Evolutionary conservation across 2,797 vertebrate genomes (phyloP).

Genomic region (Onychomys leucogaster): DNA sequence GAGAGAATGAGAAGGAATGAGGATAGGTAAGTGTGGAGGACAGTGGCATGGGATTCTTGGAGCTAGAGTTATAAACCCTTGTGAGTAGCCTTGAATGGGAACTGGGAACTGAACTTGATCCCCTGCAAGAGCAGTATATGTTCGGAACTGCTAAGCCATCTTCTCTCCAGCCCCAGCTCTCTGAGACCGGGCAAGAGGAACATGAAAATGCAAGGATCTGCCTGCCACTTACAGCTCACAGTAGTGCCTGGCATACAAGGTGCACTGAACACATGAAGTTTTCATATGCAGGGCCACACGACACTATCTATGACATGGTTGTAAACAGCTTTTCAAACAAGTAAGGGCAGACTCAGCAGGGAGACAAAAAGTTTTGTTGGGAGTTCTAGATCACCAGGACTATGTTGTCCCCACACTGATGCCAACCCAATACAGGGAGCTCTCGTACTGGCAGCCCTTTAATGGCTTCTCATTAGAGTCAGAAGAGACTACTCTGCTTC

Average conservation of each 20-base stretch:
- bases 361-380: not conserved
- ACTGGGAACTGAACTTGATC: not conserved
- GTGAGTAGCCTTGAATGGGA: not conserved
- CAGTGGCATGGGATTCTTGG: not conserved
- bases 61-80: no score
- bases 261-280: accelerated
- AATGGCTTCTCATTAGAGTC: not conserved
- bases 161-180: not conserved
- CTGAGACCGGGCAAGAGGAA: not conserved
- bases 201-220: not conserved
- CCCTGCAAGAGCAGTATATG: not conserved
- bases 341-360: not conserved
- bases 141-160: not conserved
- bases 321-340: accelerated
- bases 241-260: accelerated
- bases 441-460: not conserved
- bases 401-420: no score
- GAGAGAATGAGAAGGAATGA: not conserved
- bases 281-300: no score
- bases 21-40: not conserved
- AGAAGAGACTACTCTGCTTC: not conserved
- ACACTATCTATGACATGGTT: accelerated
- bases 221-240: accelerated
- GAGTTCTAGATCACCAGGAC: not conserved
- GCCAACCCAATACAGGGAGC: not conserved